Conservation (phyloP, 2,888 invertebrate genomes). For the Hypomecis atomaria region DNA sequence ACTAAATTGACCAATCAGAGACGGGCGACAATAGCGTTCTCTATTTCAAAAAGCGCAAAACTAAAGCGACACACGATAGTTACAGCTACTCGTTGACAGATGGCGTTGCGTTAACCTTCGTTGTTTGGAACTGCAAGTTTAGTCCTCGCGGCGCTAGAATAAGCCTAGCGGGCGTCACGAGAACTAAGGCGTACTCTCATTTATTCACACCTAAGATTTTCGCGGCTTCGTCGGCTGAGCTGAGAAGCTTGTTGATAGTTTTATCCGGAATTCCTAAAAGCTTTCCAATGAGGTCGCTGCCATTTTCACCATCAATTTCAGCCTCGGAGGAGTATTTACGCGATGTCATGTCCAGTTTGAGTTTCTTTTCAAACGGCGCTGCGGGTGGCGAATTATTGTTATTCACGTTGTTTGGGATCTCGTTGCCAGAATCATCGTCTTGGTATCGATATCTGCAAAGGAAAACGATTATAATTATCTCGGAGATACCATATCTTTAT, state of each 20-base stretch:
- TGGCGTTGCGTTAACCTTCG: constrained; percentile 58
- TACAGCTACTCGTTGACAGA: constrained; percentile 53
- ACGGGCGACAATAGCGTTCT: constrained; percentile 2
- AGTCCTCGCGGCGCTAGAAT: constrained; percentile 80
- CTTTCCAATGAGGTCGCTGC: constrained; percentile 93
- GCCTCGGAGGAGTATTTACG: constrained; percentile 79
- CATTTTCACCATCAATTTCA: constrained; percentile 83
- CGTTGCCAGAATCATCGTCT: constrained; percentile 77
- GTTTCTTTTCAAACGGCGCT: constrained; percentile 82
- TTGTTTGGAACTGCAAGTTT: constrained; percentile 56
- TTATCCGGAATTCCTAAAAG: constrained; percentile 94
- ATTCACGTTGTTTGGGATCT: constrained; percentile 80
- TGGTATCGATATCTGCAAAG: constrained; percentile 70
- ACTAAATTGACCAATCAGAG: constrained; percentile 21
- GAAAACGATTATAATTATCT: constrained; percentile 18
- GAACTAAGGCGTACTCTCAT: constrained; percentile 84
- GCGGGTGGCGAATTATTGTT: constrained; percentile 84
- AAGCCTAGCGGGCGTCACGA: constrained; percentile 78
- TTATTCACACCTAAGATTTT: constrained; percentile 94
- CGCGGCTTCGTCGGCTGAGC: constrained; percentile 93
- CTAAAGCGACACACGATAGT: constrained; percentile 23
- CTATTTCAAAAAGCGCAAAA: constrained; percentile 16
- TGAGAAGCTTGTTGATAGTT: constrained; percentile 92
- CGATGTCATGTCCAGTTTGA: constrained; percentile 77
- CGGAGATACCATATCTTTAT: constrained; percentile 19